Conservation (phyloP, 2,888 invertebrate genomes). For the Lepidochitona cinerea region DNA sequence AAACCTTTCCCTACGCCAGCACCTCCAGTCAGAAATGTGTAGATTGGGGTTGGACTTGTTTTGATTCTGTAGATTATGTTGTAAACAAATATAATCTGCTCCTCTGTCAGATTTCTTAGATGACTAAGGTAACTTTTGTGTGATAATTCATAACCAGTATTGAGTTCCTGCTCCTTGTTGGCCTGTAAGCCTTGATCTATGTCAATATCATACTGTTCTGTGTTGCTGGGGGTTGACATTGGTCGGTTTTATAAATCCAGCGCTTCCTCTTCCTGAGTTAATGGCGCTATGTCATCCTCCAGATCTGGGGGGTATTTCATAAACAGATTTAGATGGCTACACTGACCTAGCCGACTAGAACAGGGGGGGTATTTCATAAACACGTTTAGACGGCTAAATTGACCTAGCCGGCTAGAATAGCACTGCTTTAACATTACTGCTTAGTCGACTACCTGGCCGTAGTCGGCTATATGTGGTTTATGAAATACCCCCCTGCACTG, state of each 20-base stretch:
- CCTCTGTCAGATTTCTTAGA: slow-evolving; percentile 27
- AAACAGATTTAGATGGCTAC: too few species aligned
- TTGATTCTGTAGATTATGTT: slow-evolving; percentile 28
- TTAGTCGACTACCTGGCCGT: too few species aligned
- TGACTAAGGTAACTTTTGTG: slow-evolving; percentile 28
- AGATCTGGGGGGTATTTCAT: too few species aligned
- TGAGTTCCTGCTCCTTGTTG: slow-evolving; percentile 1
- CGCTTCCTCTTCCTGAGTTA: slow-evolving; percentile 22
- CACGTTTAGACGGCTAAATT: too few species aligned
- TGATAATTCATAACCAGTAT: slow-evolving; percentile 20
- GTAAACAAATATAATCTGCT: slow-evolving; percentile 34
- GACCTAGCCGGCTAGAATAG: too few species aligned
- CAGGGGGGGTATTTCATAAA: too few species aligned
- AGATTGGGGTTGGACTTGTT: slow-evolving; percentile 23
- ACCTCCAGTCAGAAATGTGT: slow-evolving; percentile 33
- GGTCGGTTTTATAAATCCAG: slow-evolving; percentile 12
- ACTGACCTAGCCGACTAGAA: too few species aligned
- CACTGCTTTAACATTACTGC: too few species aligned
- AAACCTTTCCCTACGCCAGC: slow-evolving; percentile 39
- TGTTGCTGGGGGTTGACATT: slow-evolving; percentile 10
- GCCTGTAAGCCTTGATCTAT: too few species aligned
- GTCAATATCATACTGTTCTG: slow-evolving; percentile 21
- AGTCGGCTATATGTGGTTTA: too few species aligned
- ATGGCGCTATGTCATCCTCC: slow-evolving; percentile 31
- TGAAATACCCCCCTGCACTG: too few species aligned